Base-by-base conservation (phyloP, 2,888 invertebrate genomes). In the Paralinhomoeus sp. region DNA sequence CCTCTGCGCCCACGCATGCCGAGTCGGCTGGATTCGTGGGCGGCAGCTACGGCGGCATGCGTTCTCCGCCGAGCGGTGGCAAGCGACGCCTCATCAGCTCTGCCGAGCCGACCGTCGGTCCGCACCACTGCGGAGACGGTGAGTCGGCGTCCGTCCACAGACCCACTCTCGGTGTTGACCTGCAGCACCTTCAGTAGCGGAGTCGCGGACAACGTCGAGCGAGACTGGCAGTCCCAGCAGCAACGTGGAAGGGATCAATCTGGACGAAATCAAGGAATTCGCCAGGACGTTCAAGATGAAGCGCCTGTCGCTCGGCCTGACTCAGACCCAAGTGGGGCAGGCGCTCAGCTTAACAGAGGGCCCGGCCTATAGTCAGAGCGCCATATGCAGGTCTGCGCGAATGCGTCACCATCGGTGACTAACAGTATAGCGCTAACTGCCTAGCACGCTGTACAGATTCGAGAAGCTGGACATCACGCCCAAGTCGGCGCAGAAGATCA, bases 401-500 rank as follows among this genome's bases (percentile, higher is more conserved):
- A n/a, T n/a, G n/a, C 31, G 12, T 31, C 31, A 9, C 15, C 31
- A 9, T 31, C 31, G 12, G 12, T 27, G 7, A 27, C 5, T 27
- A 9, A 27, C 27, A 27, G 27, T 27, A 27, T 12, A 27, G 7
- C 5, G 7, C 12, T 37, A 37, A 5, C 18, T 9, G 9, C 21
- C 5, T 37, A 5, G 5, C 37, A 15, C 18, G 9, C 7, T 38
- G 70, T 71, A 64, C 71, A 85, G 85, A 79, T 91, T 91, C 75
- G 91, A 91, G 73, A 91, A 91, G 73, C 73, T 91, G 71, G 91
- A 91, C 72, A 91, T 91, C 62, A 91, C 91, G 62, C 91, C 91
- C 64, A 89, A 91, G 73, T 89, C 89, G 73, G 91, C 91, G 62
- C 85, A 87, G 73, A 91, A 91, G 75, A 91, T 91, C 66, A 89